Base-by-base conservation (phyloP, 2,797 vertebrate species). In the Labeo calbasu region DNA sequence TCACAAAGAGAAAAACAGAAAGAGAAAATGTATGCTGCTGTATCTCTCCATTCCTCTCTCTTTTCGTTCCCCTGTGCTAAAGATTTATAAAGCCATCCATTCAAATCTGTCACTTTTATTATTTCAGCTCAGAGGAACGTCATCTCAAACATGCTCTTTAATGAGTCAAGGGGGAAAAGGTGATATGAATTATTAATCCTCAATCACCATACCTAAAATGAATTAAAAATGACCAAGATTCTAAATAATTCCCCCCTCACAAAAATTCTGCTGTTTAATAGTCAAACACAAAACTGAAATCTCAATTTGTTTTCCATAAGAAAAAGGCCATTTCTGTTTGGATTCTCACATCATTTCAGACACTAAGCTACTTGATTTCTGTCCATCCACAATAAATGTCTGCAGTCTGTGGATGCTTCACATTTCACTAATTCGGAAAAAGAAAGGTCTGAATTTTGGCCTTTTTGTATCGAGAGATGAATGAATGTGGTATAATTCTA, bases 161-260 rank as follows among this genome's bases (percentile, higher is more conserved):
- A 95, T 94, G 93, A 95, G 92, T 94, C 93, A 94, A 93, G 86
- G 90, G 93, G 94, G 94, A 93, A 70, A 92, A 92, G 92, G 90
- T 93, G 92, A 92, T 92, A 92, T 94, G 92, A 94, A 95, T 94
- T 94, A 95, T 94, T 94, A 94, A 95, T 92, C 92, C 92, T 93
- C 92, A 94, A 94, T 94, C 92, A 94, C 89, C 92, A 93, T 89
- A 89, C 90, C 91, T 89, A 90, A 92, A 91, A 92, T 91, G 90
- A 92, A 94, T 93, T 93, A 94, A 92, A 92, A 88, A 89, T 90
- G 88, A 89, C 84, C 72, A 50, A 79, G 82, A 28, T 84, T 70
- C 63, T 36, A 79, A 89, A 85, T 81, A 79, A 86, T 85, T 77
- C 77, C 83, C 23, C 51, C 25, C 55, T 83, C 75, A 55, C 14